Evolutionary conservation across 1,140 invertebrate genomes (phyloP).

Genomic region (Cryptotermes secundus): DNA sequence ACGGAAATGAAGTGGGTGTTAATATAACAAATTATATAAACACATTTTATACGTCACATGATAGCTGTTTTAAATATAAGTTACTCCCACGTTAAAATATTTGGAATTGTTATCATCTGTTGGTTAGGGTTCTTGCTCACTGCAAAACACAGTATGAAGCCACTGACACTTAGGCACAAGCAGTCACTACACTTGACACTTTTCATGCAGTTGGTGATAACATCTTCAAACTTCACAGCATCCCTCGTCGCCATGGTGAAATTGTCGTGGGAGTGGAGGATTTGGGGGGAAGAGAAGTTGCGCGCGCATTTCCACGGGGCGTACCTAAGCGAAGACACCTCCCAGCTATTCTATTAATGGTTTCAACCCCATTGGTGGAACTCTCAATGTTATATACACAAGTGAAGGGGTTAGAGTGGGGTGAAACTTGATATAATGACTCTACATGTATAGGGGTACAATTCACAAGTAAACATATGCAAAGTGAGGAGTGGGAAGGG

Average conservation of each 20-base stretch:
- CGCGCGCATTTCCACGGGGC: background rate
- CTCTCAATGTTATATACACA: background rate
- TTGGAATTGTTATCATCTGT: no score
- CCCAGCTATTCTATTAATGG: background rate
- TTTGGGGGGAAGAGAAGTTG: background rate
- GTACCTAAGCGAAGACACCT: background rate
- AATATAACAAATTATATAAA: no score
- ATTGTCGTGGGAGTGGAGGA: background rate
- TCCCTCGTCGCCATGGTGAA: background rate
- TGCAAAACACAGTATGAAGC: no score
- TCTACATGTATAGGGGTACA: no score
- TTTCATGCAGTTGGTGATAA: background rate
- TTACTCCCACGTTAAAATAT: no score
- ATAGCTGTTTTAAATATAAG: no score
- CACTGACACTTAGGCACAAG: background rate
- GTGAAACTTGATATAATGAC: background rate
- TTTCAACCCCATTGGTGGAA: conserved; percentile 24
- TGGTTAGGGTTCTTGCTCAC: no score
- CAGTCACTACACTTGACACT: background rate
- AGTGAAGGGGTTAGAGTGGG: background rate
- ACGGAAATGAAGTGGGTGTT: no score
- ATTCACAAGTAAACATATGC: background rate
- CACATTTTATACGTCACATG: no score
- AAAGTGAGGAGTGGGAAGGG: background rate
- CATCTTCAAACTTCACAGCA: background rate